These are phyloP conservation scores for Suncus etruscus DNA, from an alignment of 2,113 vertebrate species.

Conservation along the genomic window DNA sequence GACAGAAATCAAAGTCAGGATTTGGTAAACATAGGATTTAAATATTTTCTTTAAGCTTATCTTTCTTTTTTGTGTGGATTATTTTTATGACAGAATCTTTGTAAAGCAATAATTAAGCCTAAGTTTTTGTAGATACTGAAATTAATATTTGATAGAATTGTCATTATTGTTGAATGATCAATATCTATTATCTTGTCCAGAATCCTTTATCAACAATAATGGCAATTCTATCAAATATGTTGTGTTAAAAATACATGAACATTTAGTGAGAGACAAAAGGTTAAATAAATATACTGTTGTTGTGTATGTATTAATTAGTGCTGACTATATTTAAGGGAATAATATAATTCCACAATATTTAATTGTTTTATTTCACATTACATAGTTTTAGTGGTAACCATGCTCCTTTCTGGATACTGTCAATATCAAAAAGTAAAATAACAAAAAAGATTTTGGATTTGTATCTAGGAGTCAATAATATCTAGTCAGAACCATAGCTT, in stretches of 20 bases:
- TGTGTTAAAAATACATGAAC: not conserved
- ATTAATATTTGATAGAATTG: not conserved
- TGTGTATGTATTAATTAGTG: constrained; percentile 41
- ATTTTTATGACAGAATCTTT: constrained; percentile 72
- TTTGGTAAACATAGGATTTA: not conserved
- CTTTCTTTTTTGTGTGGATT: too few relatives aligned
- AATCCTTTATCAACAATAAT: constrained; percentile 21
- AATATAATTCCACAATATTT: not conserved
- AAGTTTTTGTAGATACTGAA: constrained; percentile 55
- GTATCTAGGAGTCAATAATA: not conserved
- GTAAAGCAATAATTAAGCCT: constrained; percentile 73
- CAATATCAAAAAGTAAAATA: not conserved
- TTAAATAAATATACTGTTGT: not conserved
- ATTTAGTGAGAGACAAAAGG: not conserved
- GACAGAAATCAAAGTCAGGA: not conserved
- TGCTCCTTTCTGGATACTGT: not conserved
- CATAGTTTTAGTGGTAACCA: not conserved
- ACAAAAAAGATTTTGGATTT: constrained; percentile 8
- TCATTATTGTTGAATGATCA: not conserved
- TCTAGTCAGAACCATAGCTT: not conserved
- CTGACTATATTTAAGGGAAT: constrained; percentile 45
- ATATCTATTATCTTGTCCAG: constrained; percentile 21
- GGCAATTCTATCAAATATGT: not conserved
- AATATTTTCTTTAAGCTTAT: not conserved
- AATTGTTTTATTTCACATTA: constrained; percentile 50